Evolutionary conservation across 2,888 invertebrate genomes (phyloP), one percentile per base, ranked within the genome.

Genomic region (Sinotaia quadrata): DNA sequence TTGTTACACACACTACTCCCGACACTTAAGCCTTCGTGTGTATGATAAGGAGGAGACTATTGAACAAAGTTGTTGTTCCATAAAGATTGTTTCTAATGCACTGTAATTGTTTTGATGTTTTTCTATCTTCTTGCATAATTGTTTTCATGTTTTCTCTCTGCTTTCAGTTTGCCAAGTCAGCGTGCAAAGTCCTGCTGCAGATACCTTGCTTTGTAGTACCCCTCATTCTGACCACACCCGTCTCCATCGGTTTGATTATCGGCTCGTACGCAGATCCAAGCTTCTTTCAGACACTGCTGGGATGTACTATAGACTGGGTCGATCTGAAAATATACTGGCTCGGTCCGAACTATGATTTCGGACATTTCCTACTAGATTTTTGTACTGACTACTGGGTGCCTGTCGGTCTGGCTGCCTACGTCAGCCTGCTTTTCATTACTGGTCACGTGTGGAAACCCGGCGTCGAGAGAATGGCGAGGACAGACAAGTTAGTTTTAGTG

Each of bases 361-460:
- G 31, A 0, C 56, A 59, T 10, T 67, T 71, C 49, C 41, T 73
- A 49, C 18, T 47, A 21, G 57, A 67, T 12, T 63, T 71, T 56
- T 62, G 36, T 15, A 27, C 57, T n/a, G 57, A 61, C 15, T 69
- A 70, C 21, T 79, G 80, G 76, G 52, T 77, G 5, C 74, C 74
- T 1, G 59, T 78, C 1, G 81, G 79, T 3, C 21, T 80, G 10
- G 65, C 71, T 7, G 79, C 78, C 24, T 80, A 75, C 54, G 21
- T 78, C 4, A 81, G 82, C 1, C 41, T 81, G 2, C 61, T 82
- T 18, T 68, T 79, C 57, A 73, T 82, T 3, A 78, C 80, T 2
- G 76, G 75, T 24, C 80, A 84, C 36, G 69, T 81, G 8, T 84
- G 81, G 79, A 72, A 72, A 4, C 80, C 82, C 1, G 73, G 75